Conservation (phyloP, 2,797 vertebrate species). For the Coregonus ussuriensis region DNA sequence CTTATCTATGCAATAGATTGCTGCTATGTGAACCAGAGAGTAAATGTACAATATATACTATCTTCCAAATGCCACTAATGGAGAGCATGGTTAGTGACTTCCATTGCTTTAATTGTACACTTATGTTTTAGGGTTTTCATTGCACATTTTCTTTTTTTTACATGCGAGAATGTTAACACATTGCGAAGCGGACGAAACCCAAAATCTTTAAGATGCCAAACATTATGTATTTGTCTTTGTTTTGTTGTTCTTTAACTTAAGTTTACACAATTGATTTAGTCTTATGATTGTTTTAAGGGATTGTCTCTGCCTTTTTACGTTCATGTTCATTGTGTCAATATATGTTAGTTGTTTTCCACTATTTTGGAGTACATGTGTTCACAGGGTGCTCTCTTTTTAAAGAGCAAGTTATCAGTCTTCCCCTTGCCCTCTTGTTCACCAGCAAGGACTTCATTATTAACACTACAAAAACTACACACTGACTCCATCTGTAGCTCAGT, state of each 20-base stretch:
- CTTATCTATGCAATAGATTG: slow-evolving; percentile 86
- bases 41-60: slow-evolving; percentile 47
- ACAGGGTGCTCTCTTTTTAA: slow-evolving; percentile 47
- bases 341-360: slow-evolving; percentile 15
- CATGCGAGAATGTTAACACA: slow-evolving; percentile 44
- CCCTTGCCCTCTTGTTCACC: slow-evolving; percentile 54
- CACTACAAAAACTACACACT: slow-evolving; percentile 46
- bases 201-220: slow-evolving; percentile 34
- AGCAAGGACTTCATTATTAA: slow-evolving; percentile 54
- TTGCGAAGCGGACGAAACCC: slow-evolving; percentile 40
- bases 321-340: slow-evolving; percentile 13
- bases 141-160: slow-evolving; percentile 27
- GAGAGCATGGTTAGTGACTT: slow-evolving; percentile 63
- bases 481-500: slow-evolving; percentile 31
- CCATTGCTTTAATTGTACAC: slow-evolving; percentile 79
- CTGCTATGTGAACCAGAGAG: slow-evolving; percentile 49
- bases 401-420: slow-evolving; percentile 42
- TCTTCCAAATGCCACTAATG: slow-evolving; percentile 36
- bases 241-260: slow-evolving; percentile 24
- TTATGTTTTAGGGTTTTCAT: slow-evolving; percentile 50
- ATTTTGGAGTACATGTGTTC: slow-evolving; percentile 22
- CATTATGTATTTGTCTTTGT: slow-evolving; percentile 41
- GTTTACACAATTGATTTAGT: slow-evolving; percentile 36
- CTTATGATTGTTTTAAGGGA: slow-evolving; percentile 29
- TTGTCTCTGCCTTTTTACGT: slow-evolving; percentile 21